Evolutionary conservation across 2,888 invertebrate genomes (phyloP).

Genomic region (Glaucopsyche alexis): DNA sequence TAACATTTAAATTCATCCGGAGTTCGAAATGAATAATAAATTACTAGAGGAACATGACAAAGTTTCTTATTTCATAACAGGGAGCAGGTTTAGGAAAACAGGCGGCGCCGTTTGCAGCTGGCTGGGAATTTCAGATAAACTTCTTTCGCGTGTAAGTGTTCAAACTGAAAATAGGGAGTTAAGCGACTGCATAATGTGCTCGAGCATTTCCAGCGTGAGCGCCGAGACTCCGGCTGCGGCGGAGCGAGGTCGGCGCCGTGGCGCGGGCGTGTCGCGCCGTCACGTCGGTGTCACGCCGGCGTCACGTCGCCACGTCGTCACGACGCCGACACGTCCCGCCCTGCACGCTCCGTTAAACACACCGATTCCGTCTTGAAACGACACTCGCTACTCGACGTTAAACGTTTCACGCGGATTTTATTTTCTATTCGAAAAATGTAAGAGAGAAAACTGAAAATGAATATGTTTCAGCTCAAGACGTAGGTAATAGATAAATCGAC

Average conservation of each 20-base stretch:
- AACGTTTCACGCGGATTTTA: slow-evolving; percentile 3
- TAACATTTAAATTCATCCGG: slow-evolving; percentile 2
- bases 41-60: slow-evolving; percentile 7
- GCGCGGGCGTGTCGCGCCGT: not conserved
- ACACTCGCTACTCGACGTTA: slow-evolving; percentile 6
- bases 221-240: slow-evolving; percentile 14
- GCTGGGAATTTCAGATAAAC: slow-evolving; percentile 21
- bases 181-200: slow-evolving; percentile 27
- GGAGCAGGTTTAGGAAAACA: not conserved
- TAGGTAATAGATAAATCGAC: not conserved
- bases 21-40: slow-evolving; percentile 16
- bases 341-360: slow-evolving; percentile 10
- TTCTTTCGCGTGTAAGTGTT: slow-evolving; percentile 24
- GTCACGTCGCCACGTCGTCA: slow-evolving; percentile 22
- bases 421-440: slow-evolving; percentile 4
- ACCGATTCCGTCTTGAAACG: slow-evolving; percentile 23
- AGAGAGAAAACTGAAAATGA: not conserved
- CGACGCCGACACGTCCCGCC: not conserved
- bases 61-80: slow-evolving; percentile 1
- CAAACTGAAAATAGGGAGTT: slow-evolving; percentile 25
- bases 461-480: not conserved
- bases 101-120: not conserved
- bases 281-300: slow-evolving; percentile 13
- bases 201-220: not conserved
- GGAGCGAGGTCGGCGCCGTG: slow-evolving; percentile 21